A percentile compares a stretch with the other conserved stretches of the same genome.
phyloP scores from a whole-genome alignment of 2,888 invertebrate species.

The Tetragnatha montana region DNA sequence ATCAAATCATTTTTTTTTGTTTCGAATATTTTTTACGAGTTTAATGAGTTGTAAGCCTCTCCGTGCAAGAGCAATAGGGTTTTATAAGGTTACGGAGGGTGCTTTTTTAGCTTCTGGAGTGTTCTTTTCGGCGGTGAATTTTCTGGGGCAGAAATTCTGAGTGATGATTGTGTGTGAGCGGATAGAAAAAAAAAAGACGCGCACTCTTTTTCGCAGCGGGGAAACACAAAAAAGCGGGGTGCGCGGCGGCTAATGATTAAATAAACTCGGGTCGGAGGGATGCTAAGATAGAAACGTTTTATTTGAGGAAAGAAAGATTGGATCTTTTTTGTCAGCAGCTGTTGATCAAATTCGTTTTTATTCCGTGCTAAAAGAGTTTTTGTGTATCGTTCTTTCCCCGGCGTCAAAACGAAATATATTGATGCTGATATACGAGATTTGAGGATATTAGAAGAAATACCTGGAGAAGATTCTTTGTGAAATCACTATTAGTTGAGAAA shows the following conservation, averaged over 20 bases:
- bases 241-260: conserved; percentile 49
- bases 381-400: not conserved
- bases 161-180: conserved; percentile 1
- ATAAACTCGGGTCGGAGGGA: conserved; percentile 18
- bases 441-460: no score
- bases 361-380: not conserved
- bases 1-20: conserved; percentile 26
- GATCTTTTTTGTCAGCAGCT: conserved; percentile 4
- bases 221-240: not conserved
- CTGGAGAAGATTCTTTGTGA: no score
- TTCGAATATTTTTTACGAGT: conserved; percentile 10
- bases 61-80: conserved; percentile 50
- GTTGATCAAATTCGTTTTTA: conserved; percentile 6
- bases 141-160: conserved; percentile 34
- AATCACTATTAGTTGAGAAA: no score
- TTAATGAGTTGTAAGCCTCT: conserved; percentile 35
- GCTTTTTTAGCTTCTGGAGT: not conserved
- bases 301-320: conserved; percentile 17
- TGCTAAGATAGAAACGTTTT: conserved; percentile 1
- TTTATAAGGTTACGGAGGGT: conserved; percentile 47
- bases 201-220: not conserved
- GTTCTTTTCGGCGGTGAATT: conserved; percentile 23
- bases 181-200: conserved; percentile 18
- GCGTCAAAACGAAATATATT: not conserved
- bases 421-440: not conserved